phyloP scores from a whole-genome alignment of 2,888 invertebrate genomes.

The Leucophenga montana region DNA sequence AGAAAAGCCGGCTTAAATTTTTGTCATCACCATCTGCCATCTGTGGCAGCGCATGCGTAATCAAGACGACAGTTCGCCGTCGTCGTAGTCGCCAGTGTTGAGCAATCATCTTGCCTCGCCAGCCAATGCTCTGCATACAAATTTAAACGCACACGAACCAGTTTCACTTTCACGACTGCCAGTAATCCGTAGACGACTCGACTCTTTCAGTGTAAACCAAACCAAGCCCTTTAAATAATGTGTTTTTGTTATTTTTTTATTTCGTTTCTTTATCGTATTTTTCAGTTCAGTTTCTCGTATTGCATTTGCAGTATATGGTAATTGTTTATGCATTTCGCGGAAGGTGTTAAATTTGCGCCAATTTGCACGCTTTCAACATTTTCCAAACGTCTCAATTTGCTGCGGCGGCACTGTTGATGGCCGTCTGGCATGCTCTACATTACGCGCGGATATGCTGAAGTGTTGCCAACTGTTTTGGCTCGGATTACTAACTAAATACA shows the following conservation, averaged over 20 bases:
- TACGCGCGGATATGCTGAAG: slow-evolving; percentile 27
- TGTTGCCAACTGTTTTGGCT: slow-evolving; percentile 45
- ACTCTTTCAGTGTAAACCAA: background rate
- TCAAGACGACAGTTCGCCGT: background rate
- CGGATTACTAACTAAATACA: slow-evolving; percentile 40
- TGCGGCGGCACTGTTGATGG: background rate
- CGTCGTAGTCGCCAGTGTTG: background rate
- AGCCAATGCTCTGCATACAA: background rate
- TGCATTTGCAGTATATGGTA: background rate
- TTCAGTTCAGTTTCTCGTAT: slow-evolving; percentile 29
- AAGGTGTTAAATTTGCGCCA: slow-evolving; percentile 62
- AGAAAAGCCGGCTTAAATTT: background rate
- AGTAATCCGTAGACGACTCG: background rate
- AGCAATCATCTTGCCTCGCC: background rate
- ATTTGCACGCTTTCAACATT: slow-evolving; percentile 65
- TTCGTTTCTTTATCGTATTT: slow-evolving; percentile 28
- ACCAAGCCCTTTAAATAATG: slow-evolving; percentile 30
- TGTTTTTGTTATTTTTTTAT: slow-evolving; percentile 39
- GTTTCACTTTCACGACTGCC: slow-evolving; percentile 11
- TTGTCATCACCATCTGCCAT: background rate
- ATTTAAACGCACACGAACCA: background rate
- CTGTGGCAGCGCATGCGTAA: slow-evolving; percentile 14
- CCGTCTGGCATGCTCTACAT: slow-evolving; percentile 32
- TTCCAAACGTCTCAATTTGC: slow-evolving; percentile 38
- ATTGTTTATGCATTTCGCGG: slow-evolving; percentile 44